Evolutionary conservation across 2,113 vertebrate genomes (phyloP).

Genomic region (Panthera tigris): DNA sequence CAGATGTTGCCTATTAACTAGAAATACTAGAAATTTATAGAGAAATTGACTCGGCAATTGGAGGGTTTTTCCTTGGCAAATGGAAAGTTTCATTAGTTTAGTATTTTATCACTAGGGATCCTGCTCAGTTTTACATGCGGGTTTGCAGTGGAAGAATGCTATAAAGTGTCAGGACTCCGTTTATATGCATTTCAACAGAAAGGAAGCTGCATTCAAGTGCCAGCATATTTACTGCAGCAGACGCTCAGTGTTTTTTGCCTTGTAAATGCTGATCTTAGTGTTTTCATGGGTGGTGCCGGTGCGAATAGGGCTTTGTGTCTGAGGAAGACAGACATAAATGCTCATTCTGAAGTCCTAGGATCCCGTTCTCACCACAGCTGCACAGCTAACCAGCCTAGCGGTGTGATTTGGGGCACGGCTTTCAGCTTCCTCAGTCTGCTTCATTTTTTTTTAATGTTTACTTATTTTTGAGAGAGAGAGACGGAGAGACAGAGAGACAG

Average conservation of each 20-base stretch:
- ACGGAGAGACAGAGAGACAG: too few relatives aligned
- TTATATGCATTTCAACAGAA: neutral
- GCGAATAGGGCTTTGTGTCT: neutral
- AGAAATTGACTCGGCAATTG: constrained; percentile 26
- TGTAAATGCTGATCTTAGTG: neutral
- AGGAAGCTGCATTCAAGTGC: neutral
- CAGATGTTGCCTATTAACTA: neutral
- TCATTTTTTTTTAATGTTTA: neutral
- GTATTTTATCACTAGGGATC: constrained; percentile 32
- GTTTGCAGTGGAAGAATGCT: constrained; percentile 3
- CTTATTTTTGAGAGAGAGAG: too few relatives aligned
- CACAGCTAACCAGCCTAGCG: fast-evolving
- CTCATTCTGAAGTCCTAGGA: neutral
- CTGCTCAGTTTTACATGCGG: constrained; percentile 31
- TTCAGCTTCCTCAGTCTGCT: neutral
- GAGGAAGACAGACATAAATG: neutral
- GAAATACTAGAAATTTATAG: constrained; percentile 48
- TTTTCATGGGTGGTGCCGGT: neutral
- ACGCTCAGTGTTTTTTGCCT: neutral
- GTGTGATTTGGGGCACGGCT: neutral
- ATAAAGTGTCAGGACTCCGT: constrained; percentile 35
- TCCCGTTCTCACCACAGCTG: fast-evolving
- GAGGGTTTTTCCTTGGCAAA: constrained; percentile 57
- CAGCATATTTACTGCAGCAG: neutral
- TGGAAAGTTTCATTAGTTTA: constrained; percentile 43